A percentile compares a stretch with the other conserved stretches of the same genome.
Conservation (phyloP, 2,113 vertebrate genomes). For the Vidua macroura region DNA sequence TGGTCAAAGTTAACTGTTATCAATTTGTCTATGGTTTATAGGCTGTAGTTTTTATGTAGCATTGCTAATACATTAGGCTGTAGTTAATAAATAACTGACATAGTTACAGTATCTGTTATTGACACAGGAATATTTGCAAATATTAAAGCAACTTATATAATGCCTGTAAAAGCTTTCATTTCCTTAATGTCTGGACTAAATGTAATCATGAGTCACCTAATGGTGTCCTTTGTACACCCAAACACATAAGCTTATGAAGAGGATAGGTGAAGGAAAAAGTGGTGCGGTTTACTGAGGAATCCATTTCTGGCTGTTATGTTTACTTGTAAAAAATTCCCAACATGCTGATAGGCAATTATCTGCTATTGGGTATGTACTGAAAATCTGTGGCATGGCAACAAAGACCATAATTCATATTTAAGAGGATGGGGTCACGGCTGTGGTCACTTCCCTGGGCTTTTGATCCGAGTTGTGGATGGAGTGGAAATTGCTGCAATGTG, state of each 20-base stretch:
- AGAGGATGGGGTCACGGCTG: background rate
- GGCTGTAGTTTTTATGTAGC: background rate
- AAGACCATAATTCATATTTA: background rate
- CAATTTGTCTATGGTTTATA: background rate
- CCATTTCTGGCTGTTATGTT: background rate
- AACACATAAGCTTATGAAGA: background rate
- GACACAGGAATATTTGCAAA: background rate
- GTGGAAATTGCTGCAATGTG: background rate
- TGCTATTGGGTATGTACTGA: background rate
- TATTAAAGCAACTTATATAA: background rate
- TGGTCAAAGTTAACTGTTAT: background rate
- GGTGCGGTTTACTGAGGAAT: background rate
- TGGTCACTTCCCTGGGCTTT: background rate
- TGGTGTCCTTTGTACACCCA: background rate
- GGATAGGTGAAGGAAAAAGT: background rate
- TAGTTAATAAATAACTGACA: background rate
- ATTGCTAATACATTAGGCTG: background rate
- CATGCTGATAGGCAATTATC: conserved; percentile 9
- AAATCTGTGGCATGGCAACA: background rate
- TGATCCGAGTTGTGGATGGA: background rate
- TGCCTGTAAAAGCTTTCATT: background rate
- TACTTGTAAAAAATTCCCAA: background rate
- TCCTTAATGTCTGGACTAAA: background rate
- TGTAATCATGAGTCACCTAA: background rate
- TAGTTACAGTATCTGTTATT: background rate